phyloP scores from a whole-genome alignment of 1,140 invertebrate genomes.

The Whitmania pigra region DNA sequence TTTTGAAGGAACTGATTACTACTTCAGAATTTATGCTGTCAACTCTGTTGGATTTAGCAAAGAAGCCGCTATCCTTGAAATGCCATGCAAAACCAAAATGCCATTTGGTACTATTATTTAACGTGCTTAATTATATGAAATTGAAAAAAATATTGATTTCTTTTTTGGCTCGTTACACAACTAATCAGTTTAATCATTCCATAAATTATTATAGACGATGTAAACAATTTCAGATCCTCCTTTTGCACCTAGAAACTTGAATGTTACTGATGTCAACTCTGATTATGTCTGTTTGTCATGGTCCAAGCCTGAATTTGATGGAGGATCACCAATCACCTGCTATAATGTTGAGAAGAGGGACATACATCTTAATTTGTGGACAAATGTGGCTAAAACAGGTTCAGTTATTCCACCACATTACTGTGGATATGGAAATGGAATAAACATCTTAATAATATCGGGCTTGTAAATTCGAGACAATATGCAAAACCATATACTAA shows the following conservation, averaged over 20 bases:
- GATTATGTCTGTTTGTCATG: conserved; percentile 64
- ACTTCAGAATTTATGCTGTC: conserved; percentile 85
- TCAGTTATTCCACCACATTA: neutral
- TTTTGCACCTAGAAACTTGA: conserved; percentile 42
- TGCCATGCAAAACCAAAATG: conserved; percentile 76
- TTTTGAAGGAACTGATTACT: conserved; percentile 75
- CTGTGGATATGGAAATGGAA: neutral
- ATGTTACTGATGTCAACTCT: conserved; percentile 46
- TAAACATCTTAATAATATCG: neutral
- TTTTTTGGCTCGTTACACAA: neutral
- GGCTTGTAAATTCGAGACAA: neutral
- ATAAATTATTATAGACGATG: neutral
- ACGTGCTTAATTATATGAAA: neutral
- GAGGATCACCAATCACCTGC: conserved; percentile 37
- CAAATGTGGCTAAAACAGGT: conserved; percentile 28
- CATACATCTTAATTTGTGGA: conserved; percentile 30
- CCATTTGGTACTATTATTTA: conserved; percentile 63
- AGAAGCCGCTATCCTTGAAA: conserved; percentile 66
- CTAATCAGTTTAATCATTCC: conserved; percentile 42
- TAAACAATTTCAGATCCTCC: conserved; percentile 41
- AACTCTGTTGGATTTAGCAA: conserved; percentile 86
- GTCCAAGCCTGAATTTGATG: conserved; percentile 37
- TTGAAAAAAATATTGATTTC: conserved; percentile 52
- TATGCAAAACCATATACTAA: neutral
- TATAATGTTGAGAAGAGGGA: conserved; percentile 40